phyloP scores from a whole-genome alignment of 2,113 vertebrate genomes.

The Oxyura jamaicensis region DNA sequence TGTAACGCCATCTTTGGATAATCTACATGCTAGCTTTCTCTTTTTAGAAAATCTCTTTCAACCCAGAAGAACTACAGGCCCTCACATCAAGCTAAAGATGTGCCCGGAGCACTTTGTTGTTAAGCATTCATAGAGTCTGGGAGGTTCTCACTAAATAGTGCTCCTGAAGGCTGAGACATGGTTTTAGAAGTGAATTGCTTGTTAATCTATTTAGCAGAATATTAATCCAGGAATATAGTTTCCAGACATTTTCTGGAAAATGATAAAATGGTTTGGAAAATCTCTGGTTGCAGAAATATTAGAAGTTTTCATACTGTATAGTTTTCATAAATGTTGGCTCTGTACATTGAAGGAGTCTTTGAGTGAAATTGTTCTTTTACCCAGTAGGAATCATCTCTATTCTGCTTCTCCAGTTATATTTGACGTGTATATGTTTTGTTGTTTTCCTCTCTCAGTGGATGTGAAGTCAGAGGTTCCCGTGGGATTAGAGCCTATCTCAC shows the following conservation, averaged over 20 bases:
- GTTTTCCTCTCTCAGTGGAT: slow-evolving; percentile 80
- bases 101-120: neutral
- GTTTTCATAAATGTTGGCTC: neutral
- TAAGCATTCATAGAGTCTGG: neutral
- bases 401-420: neutral
- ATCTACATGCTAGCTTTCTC: neutral
- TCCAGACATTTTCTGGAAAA: neutral
- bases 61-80: neutral
- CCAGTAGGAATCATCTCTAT: neutral
- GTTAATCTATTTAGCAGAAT: neutral
- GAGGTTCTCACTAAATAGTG: neutral
- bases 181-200: neutral
- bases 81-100: neutral
- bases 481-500: slow-evolving; percentile 87
- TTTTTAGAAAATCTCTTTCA: neutral
- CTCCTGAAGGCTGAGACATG: neutral
- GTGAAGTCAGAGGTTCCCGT: slow-evolving; percentile 88
- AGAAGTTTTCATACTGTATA: neutral
- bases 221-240: neutral
- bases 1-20: neutral
- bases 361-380: neutral
- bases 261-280: neutral
- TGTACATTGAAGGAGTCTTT: neutral
- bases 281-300: neutral
- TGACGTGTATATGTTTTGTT: neutral